Base-by-base conservation (phyloP, 2,113 vertebrate genomes). In the Acanthisitta chloris region DNA sequence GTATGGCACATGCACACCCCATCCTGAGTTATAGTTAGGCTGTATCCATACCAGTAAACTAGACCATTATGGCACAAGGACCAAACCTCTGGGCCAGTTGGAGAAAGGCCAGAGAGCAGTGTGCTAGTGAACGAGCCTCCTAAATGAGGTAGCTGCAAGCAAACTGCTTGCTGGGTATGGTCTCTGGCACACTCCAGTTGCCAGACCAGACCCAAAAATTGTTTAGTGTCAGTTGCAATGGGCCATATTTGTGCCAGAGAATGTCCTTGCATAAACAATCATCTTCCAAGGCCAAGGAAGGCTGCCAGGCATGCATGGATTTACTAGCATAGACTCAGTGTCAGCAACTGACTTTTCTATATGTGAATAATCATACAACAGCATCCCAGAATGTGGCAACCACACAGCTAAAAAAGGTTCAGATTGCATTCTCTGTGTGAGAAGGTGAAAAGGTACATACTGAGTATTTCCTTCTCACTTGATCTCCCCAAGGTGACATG, bases 1-100 rank as follows among this genome's bases (percentile, higher is more conserved):
- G 24, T 25, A 17, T 2, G 17, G 43, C 36, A 36, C 17, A 11
- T 1, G 0, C 23, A 64, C 5, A 4, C 3, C 8, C 12, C n/a
- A 23, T 14, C 4, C 9, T 77, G 52, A 14, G 14, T 64, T 76
- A 45, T 5, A 59, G 71, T 17, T 18, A 11, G 61, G 17, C 40
- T 80, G 12, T 61, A 81, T 48, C 72, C 73, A 10, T n/a, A 69
- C 8, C 20, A 21, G 17, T n/a, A 65, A 69, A 36, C 6, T 21
- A 40, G 16, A 69, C 18, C 29, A 11, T 65, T 61, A 46, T 31
- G 61, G 5, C 45, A 33, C 13, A 55, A 81, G 34, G 40, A 65
- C 8, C 14, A 80, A 59, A 76, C 6, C 6, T 18, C 17, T 40
- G 65, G 71, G 10, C 45, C 40, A 55, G n/a, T 3, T 67, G 76